Evolutionary conservation across 2,888 invertebrate genomes (phyloP).

Genomic region (Drosophila peninsularis): DNA sequence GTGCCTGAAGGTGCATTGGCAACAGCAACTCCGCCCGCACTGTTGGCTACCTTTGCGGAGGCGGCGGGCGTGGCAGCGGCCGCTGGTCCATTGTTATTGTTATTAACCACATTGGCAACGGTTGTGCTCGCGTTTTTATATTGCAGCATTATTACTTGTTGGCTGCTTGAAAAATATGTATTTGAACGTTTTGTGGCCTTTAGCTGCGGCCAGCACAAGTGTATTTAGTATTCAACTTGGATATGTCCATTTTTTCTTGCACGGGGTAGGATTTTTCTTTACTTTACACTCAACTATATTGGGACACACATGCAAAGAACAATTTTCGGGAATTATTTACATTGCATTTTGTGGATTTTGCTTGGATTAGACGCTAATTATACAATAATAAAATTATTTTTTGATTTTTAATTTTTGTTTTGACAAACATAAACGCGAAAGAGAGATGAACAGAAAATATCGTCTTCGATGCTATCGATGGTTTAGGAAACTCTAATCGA

Average conservation of each 20-base stretch:
- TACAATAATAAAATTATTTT: constrained; percentile 35
- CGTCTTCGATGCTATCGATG: constrained; percentile 29
- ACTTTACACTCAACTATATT: constrained; percentile 18
- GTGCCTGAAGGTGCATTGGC: constrained; percentile 34
- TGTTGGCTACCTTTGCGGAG: constrained; percentile 64
- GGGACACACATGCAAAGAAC: constrained; percentile 20
- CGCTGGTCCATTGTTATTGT: constrained; percentile 42
- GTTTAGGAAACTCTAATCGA: constrained; percentile 20
- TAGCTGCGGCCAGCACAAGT: constrained; percentile 26
- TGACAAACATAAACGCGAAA: constrained; percentile 75
- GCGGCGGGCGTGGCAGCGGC: constrained; percentile 50
- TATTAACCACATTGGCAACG: constrained; percentile 45
- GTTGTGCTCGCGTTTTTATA: constrained; percentile 70
- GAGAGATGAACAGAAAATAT: constrained; percentile 61
- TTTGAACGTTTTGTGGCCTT: constrained; percentile 8
- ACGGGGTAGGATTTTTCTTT: constrained; percentile 23
- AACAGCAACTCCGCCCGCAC: constrained; percentile 33
- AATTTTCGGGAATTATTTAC: constrained; percentile 24
- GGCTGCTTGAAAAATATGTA: background rate
- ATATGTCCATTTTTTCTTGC: constrained; percentile 43
- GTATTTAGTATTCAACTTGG: constrained; percentile 22
- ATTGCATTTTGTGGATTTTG: constrained; percentile 23
- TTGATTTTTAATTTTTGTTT: constrained; percentile 63
- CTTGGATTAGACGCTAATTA: constrained; percentile 35
- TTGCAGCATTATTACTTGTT: constrained; percentile 69